phyloP scores from a whole-genome alignment of 2,888 invertebrate species.

The Lycocerus yunnanus region DNA sequence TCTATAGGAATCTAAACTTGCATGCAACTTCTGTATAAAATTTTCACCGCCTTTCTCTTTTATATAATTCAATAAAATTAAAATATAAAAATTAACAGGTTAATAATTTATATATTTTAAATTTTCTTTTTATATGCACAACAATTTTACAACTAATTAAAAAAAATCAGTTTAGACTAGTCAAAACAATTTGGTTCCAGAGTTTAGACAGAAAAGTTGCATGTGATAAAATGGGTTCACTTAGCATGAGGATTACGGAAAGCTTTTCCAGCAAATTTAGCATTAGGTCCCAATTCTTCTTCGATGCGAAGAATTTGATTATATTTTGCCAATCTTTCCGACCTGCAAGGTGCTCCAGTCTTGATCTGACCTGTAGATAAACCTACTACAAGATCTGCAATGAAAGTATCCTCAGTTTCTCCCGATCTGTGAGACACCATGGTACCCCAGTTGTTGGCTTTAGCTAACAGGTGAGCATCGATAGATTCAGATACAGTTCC shows the following conservation, averaged over 20 bases:
- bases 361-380: slow-evolving; percentile 99
- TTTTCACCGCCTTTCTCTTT: not conserved
- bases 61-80: not conserved
- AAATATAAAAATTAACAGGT: not conserved
- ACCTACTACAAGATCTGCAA: slow-evolving; percentile 99
- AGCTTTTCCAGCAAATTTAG: slow-evolving; percentile 92
- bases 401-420: slow-evolving; percentile 99
- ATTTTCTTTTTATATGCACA: not conserved
- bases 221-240: not conserved
- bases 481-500: slow-evolving; percentile 98
- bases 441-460: slow-evolving; percentile 94
- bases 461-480: slow-evolving; percentile 86
- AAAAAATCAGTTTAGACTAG: not conserved
- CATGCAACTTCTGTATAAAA: not conserved
- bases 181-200: not conserved
- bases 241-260: slow-evolving; percentile 83
- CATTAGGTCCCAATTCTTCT: slow-evolving; percentile 90
- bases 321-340: slow-evolving; percentile 97
- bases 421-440: slow-evolving; percentile 99
- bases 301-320: slow-evolving; percentile 98
- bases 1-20: not conserved
- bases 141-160: not conserved
- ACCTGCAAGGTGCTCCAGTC: slow-evolving; percentile 98
- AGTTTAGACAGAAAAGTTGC: not conserved
- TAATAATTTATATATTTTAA: not conserved